Evolutionary conservation across 2,888 invertebrate genomes (phyloP).

Genomic region (Campoplex nolae): DNA sequence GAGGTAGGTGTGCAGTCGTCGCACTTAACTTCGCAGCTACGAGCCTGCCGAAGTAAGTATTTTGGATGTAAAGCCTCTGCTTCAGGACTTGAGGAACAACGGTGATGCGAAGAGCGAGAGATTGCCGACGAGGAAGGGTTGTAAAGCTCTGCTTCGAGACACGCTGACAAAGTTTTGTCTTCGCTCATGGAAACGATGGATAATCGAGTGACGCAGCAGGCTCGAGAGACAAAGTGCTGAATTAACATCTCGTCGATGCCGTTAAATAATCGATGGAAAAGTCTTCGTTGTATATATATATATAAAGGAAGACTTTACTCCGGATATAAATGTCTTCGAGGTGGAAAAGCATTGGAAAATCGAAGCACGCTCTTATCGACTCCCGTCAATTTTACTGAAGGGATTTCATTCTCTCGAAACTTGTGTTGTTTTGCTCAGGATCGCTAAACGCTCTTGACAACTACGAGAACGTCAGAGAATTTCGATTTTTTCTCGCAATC

Average conservation of each 20-base stretch:
- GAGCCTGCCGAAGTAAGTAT: not conserved
- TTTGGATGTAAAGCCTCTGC: constrained; percentile 7
- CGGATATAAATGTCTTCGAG: not conserved
- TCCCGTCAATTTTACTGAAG: constrained; percentile 42
- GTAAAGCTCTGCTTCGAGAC: constrained; percentile 17
- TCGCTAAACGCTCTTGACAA: constrained; percentile 21
- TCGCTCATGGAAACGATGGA: constrained; percentile 29
- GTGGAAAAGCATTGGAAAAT: constrained; percentile 36
- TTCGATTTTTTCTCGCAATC: constrained; percentile 11
- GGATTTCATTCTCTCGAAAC: constrained; percentile 40
- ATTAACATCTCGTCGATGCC: constrained; percentile 70
- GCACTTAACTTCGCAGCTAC: not conserved
- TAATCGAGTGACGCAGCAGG: constrained; percentile 69
- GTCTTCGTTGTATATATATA: constrained; percentile 5
- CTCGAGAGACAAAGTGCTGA: constrained; percentile 63
- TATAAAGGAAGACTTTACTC: not conserved
- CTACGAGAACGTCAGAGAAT: constrained; percentile 2
- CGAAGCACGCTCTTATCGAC: constrained; percentile 39
- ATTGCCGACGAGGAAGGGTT: not conserved
- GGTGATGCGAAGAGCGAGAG: not conserved
- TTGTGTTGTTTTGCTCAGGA: constrained; percentile 2
- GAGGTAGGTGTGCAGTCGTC: constrained; percentile 5
- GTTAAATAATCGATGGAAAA: constrained; percentile 46
- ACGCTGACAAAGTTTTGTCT: constrained; percentile 41
- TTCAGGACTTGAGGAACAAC: not conserved